phyloP scores from a whole-genome alignment of 2,113 vertebrate genomes.

The Engystomops pustulosus region DNA sequence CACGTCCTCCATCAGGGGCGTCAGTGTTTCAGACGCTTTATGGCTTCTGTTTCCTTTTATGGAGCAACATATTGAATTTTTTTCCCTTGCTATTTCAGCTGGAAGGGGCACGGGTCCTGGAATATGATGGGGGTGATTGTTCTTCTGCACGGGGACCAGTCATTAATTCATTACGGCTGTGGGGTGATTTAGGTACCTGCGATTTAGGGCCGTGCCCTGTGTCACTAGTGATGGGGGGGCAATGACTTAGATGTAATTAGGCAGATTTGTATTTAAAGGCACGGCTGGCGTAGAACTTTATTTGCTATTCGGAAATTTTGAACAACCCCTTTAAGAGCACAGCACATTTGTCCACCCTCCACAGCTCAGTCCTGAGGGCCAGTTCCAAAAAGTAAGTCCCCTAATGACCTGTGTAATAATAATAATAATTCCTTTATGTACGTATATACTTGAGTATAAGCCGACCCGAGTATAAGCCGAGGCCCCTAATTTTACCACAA shows the following conservation, averaged over 20 bases:
- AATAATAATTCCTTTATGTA: too few species aligned
- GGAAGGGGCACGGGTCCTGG: constrained; percentile 14
- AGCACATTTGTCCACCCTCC: too few species aligned
- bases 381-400: too few species aligned
- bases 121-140: constrained; percentile 26
- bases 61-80: constrained; percentile 44
- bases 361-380: too few species aligned
- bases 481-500: too few species aligned
- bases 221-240: neutral
- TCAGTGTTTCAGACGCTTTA: constrained; percentile 61
- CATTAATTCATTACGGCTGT: neutral
- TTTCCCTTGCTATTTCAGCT: neutral
- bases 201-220: neutral
- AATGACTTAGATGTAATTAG: too few species aligned
- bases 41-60: constrained; percentile 55
- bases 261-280: too few species aligned
- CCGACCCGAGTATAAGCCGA: too few species aligned
- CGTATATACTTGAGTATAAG: too few species aligned
- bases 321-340: too few species aligned
- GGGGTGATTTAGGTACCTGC: neutral
- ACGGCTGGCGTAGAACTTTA: neutral
- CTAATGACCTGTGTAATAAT: too few species aligned
- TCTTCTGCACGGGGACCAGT: neutral
- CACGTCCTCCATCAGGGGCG: constrained; percentile 51
- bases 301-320: neutral